These are phyloP conservation scores for Malurus cyaneus DNA, from an alignment of 2,113 vertebrate genomes.

Conservation along the genomic window DNA sequence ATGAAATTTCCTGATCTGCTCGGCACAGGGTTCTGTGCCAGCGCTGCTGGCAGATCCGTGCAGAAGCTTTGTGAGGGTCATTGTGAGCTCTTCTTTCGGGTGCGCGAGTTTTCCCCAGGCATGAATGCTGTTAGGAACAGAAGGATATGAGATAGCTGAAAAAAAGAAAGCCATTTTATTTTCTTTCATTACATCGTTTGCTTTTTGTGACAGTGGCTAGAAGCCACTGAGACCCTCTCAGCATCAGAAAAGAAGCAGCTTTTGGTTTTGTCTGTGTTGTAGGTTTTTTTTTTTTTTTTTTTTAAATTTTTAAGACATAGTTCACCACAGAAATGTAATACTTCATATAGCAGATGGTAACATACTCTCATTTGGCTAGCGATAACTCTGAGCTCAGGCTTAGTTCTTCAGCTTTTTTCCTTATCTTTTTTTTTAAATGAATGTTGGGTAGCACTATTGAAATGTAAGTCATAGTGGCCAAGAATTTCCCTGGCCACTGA, in stretches of 20 bases:
- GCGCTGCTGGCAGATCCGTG: neutral
- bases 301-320: neutral
- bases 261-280: neutral
- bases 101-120: neutral
- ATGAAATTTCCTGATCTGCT: neutral
- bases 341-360: neutral
- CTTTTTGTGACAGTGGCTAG: neutral
- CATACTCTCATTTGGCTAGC: neutral
- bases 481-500: too few relatives aligned
- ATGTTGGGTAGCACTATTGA: neutral
- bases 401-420: neutral
- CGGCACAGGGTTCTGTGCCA: neutral
- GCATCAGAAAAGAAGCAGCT: neutral
- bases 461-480: too few relatives aligned
- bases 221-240: neutral
- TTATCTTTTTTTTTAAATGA: neutral
- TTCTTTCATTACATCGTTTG: neutral
- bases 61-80: neutral
- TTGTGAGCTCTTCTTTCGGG: neutral
- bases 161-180: neutral
- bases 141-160: neutral
- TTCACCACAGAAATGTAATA: neutral
- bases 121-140: neutral
- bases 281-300: neutral
- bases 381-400: neutral